Evolutionary conservation across 2,888 invertebrate genomes (phyloP).

Genomic region (Thyatira batis): DNA sequence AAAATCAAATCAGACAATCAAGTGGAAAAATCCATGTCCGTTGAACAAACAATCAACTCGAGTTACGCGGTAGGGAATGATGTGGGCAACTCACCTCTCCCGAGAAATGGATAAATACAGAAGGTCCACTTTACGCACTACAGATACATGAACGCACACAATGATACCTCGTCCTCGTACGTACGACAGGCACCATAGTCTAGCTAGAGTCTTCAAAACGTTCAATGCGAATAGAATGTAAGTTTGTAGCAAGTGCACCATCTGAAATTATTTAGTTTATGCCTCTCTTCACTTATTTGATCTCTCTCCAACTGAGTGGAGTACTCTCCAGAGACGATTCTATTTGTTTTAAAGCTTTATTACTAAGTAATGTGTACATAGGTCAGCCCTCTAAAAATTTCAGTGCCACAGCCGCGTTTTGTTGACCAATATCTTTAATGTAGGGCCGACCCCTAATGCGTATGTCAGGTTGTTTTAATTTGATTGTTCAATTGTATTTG

Average conservation of each 20-base stretch:
- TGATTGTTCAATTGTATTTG: slow-evolving; percentile 13
- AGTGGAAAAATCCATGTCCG: slow-evolving; percentile 81
- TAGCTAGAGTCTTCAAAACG: background rate
- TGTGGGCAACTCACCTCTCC: slow-evolving; percentile 63
- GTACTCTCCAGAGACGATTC: slow-evolving; percentile 53
- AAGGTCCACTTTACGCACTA: background rate
- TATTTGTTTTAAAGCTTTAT: slow-evolving; percentile 83
- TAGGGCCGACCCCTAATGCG: slow-evolving; percentile 21
- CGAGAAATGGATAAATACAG: slow-evolving; percentile 5
- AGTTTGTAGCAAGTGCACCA: background rate
- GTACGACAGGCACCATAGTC: background rate
- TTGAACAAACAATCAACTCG: slow-evolving; percentile 79
- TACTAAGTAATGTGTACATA: slow-evolving; percentile 81
- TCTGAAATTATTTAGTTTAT: slow-evolving; percentile 4
- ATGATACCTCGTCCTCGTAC: background rate
- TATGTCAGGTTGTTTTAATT: slow-evolving; percentile 21
- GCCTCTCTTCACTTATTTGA: slow-evolving; percentile 57
- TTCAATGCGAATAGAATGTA: background rate
- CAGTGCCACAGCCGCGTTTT: slow-evolving; percentile 30
- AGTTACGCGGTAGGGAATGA: slow-evolving; percentile 72
- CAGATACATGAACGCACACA: background rate
- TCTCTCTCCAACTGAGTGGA: slow-evolving; percentile 49
- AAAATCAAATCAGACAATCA: slow-evolving; percentile 82
- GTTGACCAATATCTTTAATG: slow-evolving; percentile 78
- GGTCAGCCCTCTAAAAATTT: slow-evolving; percentile 80